phyloP scores from a whole-genome alignment of 2,797 vertebrate species.

The Amblyopsis hoosieri region DNA sequence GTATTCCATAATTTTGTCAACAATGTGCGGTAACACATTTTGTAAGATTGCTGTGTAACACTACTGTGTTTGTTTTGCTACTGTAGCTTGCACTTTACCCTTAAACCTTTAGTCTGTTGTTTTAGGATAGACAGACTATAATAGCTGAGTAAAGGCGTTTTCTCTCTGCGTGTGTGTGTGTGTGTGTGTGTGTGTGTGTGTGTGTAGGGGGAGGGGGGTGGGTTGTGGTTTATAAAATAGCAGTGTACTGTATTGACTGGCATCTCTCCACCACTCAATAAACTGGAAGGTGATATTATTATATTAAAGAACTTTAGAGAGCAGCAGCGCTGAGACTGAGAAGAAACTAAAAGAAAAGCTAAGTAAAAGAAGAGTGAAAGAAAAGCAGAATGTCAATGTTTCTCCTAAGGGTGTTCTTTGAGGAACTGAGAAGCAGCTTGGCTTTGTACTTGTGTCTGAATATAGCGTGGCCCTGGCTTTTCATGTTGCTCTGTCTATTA shows the following conservation, averaged over 20 bases:
- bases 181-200: no score
- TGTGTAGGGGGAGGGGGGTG: no score
- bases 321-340: constrained; percentile 9
- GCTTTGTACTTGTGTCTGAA: constrained; percentile 22
- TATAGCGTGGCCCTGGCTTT: constrained; percentile 6
- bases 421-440: constrained; percentile 7
- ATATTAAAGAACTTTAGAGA: constrained; percentile 32
- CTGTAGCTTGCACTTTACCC: no score
- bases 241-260: constrained; percentile 26
- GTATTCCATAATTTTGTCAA: not conserved
- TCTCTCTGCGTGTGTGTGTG: no score
- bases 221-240: constrained; percentile 7
- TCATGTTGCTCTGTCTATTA: not conserved
- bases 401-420: constrained; percentile 16
- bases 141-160: no score
- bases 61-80: no score
- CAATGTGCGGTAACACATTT: no score
- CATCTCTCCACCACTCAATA: constrained; percentile 24
- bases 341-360: constrained; percentile 9
- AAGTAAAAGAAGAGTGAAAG: not conserved
- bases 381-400: constrained; percentile 11
- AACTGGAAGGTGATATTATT: constrained; percentile 27
- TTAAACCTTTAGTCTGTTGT: no score
- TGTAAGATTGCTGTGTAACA: no score
- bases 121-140: no score